Evolutionary conservation across 1,140 invertebrate genomes (phyloP), one percentile per base, ranked within the genome.

Genomic region (Drosophila pandora): DNA sequence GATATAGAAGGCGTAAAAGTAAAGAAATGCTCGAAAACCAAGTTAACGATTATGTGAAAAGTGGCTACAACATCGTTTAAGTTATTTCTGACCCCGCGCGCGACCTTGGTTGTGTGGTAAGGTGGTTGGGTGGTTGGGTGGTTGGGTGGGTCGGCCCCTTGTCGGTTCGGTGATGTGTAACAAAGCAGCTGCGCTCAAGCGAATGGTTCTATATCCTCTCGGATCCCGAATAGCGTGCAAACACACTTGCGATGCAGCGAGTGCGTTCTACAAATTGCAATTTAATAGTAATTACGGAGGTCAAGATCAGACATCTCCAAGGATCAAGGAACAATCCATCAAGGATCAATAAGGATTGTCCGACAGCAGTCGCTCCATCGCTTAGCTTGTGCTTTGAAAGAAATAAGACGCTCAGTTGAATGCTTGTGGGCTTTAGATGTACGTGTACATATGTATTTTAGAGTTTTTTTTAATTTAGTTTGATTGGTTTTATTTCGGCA

Each of bases 121-220:
- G 7, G 41, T 21, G 41, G 34, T 28, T 32, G 43, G 50, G 47
- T 56, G 58, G 55, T n/a, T n/a, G n/a, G 7, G 41, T 21, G 41
- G 34, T 28, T 32, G 43, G 50, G 47, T 56, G 58, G 55, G 67
- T 70, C 43, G 72, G 81, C 81, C 55, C 54, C 59, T 84, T 87
- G 82, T 84, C 82, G 58, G 80, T 84, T 84, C 77, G 81, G 81
- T 76, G 81, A 84, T 85, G 73, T 87, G 81, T 81, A 81, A 84
- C 82, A 85, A 81, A 71, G 82, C 82, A 87, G 81, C 76, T 75
- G 80, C 71, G 76, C 80, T 79, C 28, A 48, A 48, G 37, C 43
- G 22, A 32, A 30, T 48, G 32, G 43, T 43, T 43, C 41, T 13
- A n/a, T 37, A 34, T 4, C 10, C 10, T 37, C 3, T n/a, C 10